A percentile compares a stretch with the other conserved stretches of the same genome.
phyloP scores from a whole-genome alignment of 1,140 invertebrate species.

The Caenorhabditis remanei region DNA sequence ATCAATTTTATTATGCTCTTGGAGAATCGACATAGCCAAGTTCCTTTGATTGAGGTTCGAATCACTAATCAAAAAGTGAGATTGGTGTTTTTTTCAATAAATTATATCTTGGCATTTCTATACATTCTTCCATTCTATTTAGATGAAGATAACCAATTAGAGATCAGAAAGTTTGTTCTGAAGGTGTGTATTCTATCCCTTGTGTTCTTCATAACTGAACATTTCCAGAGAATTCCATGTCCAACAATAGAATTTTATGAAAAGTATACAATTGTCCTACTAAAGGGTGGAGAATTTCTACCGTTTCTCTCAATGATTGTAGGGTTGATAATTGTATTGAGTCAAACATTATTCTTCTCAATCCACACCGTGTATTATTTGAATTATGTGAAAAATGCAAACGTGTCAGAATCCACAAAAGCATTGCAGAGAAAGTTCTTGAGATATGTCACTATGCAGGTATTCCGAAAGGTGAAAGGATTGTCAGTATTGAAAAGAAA shows the following conservation, averaged over 20 bases:
- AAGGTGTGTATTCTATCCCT: neutral
- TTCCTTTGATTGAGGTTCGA: neutral
- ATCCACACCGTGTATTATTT: neutral
- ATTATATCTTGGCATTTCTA: neutral
- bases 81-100: neutral
- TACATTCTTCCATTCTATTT: neutral
- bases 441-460: slow-evolving; percentile 1
- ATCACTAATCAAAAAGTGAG: neutral
- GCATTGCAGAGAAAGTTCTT: slow-evolving; percentile 24
- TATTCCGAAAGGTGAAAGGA: neutral
- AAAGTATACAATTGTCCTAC: neutral
- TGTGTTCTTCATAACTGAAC: neutral
- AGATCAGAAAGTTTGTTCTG: neutral
- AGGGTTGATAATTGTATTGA: neutral
- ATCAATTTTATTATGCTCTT: slow-evolving; percentile 1
- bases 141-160: neutral
- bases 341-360: neutral
- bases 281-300: slow-evolving; percentile 7
- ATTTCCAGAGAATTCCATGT: slow-evolving; percentile 5
- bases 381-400: neutral
- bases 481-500: neutral
- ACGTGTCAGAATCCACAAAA: slow-evolving; percentile 3
- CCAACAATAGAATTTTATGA: slow-evolving; percentile 12
- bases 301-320: neutral
- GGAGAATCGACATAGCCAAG: slow-evolving; percentile 16